These are phyloP conservation scores for Julus scanicus DNA, from an alignment of 2,888 invertebrate species.

Conservation along the genomic window DNA sequence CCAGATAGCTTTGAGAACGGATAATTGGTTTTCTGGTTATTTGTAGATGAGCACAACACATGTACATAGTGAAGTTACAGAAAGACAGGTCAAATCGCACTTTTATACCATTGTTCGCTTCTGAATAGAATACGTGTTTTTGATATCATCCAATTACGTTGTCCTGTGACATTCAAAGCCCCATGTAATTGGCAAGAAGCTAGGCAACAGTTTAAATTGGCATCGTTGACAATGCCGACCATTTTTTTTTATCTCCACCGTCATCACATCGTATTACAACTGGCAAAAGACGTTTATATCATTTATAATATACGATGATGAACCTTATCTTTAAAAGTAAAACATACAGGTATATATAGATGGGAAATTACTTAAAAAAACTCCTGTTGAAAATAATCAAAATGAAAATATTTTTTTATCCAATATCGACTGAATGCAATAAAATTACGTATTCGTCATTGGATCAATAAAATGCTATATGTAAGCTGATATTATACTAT, in stretches of 20 bases:
- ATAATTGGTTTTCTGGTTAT: not conserved
- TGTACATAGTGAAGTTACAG: not conserved
- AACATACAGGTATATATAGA: too few relatives aligned
- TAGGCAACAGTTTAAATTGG: not conserved
- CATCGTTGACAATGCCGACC: not conserved
- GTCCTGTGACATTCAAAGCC: not conserved
- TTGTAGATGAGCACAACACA: not conserved
- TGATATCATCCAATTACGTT: not conserved
- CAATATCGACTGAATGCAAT: too few relatives aligned
- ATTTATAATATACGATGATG: not conserved
- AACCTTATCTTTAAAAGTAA: too few relatives aligned
- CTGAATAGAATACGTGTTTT: not conserved
- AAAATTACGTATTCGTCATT: too few relatives aligned
- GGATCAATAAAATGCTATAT: too few relatives aligned
- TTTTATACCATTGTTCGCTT: not conserved
- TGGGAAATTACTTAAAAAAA: too few relatives aligned
- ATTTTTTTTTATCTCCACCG: not conserved
- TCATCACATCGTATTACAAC: not conserved
- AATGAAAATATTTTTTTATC: too few relatives aligned
- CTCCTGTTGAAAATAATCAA: not conserved
- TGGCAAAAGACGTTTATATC: not conserved
- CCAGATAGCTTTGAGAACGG: not conserved
- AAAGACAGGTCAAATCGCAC: not conserved
- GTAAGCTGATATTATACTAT: too few relatives aligned
- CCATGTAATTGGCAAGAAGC: conserved; percentile 8